Evolutionary conservation across 2,888 invertebrate species (phyloP), one percentile per base, ranked within the genome.

Genomic region (Agriopis marginaria): DNA sequence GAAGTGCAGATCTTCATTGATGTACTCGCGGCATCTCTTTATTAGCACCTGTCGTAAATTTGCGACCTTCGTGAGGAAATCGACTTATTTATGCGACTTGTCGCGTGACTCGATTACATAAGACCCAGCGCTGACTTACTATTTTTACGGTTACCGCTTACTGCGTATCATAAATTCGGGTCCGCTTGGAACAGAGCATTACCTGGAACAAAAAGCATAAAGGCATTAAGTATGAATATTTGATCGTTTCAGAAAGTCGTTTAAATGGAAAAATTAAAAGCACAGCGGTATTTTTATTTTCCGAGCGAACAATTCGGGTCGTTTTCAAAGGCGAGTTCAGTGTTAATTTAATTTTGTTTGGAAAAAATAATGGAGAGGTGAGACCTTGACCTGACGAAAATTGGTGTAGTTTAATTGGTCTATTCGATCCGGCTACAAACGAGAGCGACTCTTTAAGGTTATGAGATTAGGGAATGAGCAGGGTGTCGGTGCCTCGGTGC

Each of bases 21-120:
- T 83, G 85, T 83, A 88, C 89, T 82, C 83, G 82, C 79, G 86
- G 87, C 76, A 86, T 87, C 79, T 84, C 82, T 87, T 86, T 87
- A 65, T 68, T 72, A 59, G 84, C 88, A 90, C 88, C 87, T 89
- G 87, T 86, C 83, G 84, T 87, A 84, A 87, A 87, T 84, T 85
- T 86, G 82, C 81, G 79, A 81, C 77, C 80, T 82, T 82, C 77
- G 71, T 73, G 72, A 72, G 60, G 58, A 68, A 23, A 74, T 75
- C 67, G 63, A 10, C 58, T 66, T 66, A 63, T 70, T 66, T 63
- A 66, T 66, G 59, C 49, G 59, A 55, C n/a, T 14, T 59, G 59
- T 71, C 76, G 79, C 70, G 70, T 70, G 75, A 77, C 77, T 78
- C 70, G 72, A 74, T 74, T 75, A 64, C 72, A 68, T 82, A 72